Evolutionary conservation across 2,113 vertebrate genomes (phyloP).

Genomic region (Melanerpes aurifrons): DNA sequence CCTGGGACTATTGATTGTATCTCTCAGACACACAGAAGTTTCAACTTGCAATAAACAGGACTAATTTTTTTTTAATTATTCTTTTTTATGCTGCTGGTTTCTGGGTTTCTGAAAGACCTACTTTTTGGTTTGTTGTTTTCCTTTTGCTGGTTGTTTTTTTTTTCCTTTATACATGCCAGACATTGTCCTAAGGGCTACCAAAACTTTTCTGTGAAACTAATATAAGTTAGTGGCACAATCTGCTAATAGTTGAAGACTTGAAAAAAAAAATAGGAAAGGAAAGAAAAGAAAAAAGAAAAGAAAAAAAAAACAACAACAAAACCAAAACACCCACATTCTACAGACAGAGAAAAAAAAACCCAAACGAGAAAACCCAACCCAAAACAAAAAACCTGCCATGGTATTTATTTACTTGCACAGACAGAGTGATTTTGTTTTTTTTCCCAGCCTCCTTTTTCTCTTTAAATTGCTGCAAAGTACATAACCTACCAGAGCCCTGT

Average conservation of each 20-base stretch:
- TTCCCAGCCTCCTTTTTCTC: background rate
- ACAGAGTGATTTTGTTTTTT: background rate
- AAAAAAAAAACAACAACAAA: background rate
- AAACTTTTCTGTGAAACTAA: constrained; percentile 43
- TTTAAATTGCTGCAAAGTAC: constrained; percentile 44
- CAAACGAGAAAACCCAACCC: background rate
- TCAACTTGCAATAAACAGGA: constrained; percentile 48
- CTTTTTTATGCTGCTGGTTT: constrained; percentile 19
- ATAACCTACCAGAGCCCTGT: constrained; percentile 24
- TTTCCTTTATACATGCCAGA: background rate
- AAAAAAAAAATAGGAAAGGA: background rate
- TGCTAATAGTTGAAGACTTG: constrained; percentile 32
- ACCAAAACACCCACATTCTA: background rate
- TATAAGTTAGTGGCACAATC: background rate
- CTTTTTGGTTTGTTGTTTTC: background rate
- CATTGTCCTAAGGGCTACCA: constrained; percentile 7
- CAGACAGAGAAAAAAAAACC: background rate
- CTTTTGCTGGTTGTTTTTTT: no score
- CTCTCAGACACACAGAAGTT: constrained; percentile 9
- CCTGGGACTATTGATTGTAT: background rate
- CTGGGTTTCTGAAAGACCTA: background rate
- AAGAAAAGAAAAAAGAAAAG: background rate
- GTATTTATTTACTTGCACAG: constrained; percentile 48
- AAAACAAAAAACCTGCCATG: background rate
- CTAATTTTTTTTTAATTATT: constrained; percentile 12